Evolutionary conservation across 2,888 invertebrate species (phyloP).

Genomic region (Anticlea derivata): DNA sequence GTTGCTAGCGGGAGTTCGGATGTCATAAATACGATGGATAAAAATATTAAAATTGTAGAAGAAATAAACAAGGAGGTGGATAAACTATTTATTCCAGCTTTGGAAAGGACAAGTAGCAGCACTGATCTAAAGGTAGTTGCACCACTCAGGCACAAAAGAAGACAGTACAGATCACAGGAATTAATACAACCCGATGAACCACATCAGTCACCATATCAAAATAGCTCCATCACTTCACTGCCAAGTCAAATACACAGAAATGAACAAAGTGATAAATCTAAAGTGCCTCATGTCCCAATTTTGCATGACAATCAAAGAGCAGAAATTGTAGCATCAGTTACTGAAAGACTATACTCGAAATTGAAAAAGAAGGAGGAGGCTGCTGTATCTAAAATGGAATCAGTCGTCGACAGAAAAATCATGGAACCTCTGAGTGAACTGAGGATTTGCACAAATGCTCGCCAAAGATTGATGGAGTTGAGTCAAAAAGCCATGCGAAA

Average conservation of each 20-base stretch:
- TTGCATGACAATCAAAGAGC: constrained; percentile 82
- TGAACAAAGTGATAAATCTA: constrained; percentile 45
- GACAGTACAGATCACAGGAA: constrained; percentile 78
- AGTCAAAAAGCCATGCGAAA: constrained; percentile 84
- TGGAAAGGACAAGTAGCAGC: constrained; percentile 74
- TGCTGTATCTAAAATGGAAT: constrained; percentile 66
- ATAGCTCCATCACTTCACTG: constrained; percentile 40
- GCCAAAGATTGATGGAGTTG: constrained; percentile 82
- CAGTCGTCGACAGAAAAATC: constrained; percentile 67
- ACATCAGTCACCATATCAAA: constrained; percentile 31
- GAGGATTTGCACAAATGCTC: constrained; percentile 83
- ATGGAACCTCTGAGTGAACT: constrained; percentile 79
- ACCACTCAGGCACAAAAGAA: constrained; percentile 66
- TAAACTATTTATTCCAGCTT: constrained; percentile 65
- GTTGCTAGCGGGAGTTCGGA: constrained; percentile 68
- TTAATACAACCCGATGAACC: constrained; percentile 59
- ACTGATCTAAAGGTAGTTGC: constrained; percentile 68
- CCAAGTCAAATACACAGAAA: constrained; percentile 51
- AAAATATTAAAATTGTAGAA: constrained; percentile 55
- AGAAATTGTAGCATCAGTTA: constrained; percentile 88
- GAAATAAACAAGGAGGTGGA: constrained; percentile 73
- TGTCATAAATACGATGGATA: constrained; percentile 57
- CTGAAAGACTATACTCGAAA: constrained; percentile 86
- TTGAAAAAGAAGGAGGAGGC: constrained; percentile 81
- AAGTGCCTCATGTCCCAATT: constrained; percentile 56